phyloP scores from a whole-genome alignment of 2,113 vertebrate genomes.

The Neodontobutis hainanensis region DNA sequence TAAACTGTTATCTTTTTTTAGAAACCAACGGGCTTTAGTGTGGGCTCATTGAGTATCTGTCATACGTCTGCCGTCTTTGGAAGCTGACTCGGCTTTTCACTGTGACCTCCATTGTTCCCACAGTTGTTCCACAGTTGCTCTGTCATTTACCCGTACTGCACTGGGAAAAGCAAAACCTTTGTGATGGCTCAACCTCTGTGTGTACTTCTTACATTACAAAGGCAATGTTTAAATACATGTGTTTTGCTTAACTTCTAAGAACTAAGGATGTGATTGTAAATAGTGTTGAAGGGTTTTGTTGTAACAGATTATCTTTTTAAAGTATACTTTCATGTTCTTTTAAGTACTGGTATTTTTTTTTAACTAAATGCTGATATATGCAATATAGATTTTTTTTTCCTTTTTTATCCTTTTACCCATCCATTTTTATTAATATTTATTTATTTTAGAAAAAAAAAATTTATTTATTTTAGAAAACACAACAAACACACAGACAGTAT shows the following conservation, averaged over 20 bases:
- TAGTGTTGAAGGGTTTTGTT: too few relatives aligned
- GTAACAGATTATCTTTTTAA: too few relatives aligned
- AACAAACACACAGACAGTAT: too few relatives aligned
- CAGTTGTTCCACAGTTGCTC: constrained; percentile 56
- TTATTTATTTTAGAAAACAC: too few relatives aligned
- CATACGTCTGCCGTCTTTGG: constrained; percentile 31
- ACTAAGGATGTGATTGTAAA: neutral
- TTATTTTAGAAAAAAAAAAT: too few relatives aligned
- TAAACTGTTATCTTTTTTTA: too few relatives aligned
- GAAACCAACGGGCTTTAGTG: neutral
- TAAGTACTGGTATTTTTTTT: too few relatives aligned
- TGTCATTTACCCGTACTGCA: constrained; percentile 66
- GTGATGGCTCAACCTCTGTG: constrained; percentile 42
- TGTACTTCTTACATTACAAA: constrained; percentile 2
- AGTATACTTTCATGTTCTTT: too few relatives aligned
- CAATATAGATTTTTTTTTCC: too few relatives aligned
- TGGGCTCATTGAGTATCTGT: constrained; percentile 6
- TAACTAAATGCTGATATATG: too few relatives aligned
- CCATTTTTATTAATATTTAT: too few relatives aligned
- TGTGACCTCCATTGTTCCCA: constrained; percentile 41
- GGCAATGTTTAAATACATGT: neutral
- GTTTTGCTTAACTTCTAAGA: neutral
- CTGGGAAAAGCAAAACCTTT: constrained; percentile 43
- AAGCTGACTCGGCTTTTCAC: constrained; percentile 59
- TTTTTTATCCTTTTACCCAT: too few relatives aligned